phyloP scores from a whole-genome alignment of 2,888 invertebrate species.

The Drosophila nr. medialis region DNA sequence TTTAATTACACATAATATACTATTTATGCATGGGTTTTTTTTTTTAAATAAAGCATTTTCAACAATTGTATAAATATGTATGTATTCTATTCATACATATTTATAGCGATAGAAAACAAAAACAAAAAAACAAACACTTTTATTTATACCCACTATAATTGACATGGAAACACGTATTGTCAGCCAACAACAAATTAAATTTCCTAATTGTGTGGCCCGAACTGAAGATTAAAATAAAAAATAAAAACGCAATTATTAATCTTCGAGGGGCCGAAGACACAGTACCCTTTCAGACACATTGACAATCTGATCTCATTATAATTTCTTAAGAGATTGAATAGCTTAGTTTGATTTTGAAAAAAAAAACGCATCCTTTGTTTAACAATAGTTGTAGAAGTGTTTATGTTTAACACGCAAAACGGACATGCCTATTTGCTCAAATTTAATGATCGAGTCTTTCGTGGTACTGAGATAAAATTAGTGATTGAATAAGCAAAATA shows the following conservation, averaged over 20 bases:
- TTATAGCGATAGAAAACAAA: not conserved
- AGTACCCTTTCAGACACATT: not conserved
- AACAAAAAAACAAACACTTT: conserved; percentile 6
- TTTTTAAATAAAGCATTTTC: conserved; percentile 18
- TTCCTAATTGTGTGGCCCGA: not conserved
- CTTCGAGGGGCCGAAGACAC: not conserved
- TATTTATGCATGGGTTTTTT: conserved; percentile 23
- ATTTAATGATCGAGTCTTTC: not conserved
- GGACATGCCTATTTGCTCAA: not conserved
- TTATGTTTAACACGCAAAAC: not conserved
- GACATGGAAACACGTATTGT: not conserved
- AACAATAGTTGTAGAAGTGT: not conserved
- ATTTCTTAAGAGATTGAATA: too few species aligned
- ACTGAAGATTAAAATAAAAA: not conserved
- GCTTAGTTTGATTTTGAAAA: not conserved
- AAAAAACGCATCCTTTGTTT: not conserved
- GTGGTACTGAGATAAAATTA: conserved; percentile 3
- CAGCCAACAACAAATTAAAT: not conserved
- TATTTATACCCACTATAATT: conserved; percentile 5
- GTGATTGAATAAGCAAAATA: conserved; percentile 6
- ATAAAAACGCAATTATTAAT: conserved; percentile 1
- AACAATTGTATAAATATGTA: conserved; percentile 24
- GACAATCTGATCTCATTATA: not conserved
- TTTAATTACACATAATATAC: conserved; percentile 50
- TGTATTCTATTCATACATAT: conserved; percentile 12